phyloP scores from a whole-genome alignment of 2,888 invertebrate genomes.

The Eutolmus rufibarbis region DNA sequence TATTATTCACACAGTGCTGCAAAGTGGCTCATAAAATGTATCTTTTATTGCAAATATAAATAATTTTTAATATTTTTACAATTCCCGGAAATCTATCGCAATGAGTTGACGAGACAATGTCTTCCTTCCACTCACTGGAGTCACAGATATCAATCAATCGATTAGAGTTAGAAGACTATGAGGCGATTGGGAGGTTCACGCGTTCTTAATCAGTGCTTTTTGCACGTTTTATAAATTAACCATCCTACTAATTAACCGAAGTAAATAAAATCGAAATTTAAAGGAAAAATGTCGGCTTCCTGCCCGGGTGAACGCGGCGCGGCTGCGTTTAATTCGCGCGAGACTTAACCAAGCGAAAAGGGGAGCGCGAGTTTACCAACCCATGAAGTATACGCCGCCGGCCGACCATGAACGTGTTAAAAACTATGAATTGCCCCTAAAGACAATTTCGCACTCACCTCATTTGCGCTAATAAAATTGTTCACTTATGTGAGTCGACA shows the following conservation, averaged over 20 bases:
- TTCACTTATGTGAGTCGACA: neutral
- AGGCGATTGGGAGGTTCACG: neutral
- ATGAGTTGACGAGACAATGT: neutral
- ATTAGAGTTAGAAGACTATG: neutral
- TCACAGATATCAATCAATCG: neutral
- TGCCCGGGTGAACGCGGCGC: neutral
- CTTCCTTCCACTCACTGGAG: neutral
- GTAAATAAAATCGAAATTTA: neutral
- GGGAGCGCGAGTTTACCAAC: neutral
- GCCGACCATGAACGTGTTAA: conserved; percentile 1
- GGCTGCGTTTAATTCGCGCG: neutral
- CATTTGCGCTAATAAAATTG: neutral
- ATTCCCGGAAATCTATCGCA: neutral
- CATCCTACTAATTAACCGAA: neutral
- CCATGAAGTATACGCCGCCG: neutral
- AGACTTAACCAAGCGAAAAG: neutral
- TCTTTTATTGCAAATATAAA: neutral
- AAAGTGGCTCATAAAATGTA: neutral
- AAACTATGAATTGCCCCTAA: neutral
- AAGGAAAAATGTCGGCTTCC: neutral
- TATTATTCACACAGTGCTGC: neutral
- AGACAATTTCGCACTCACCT: neutral
- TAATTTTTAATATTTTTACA: neutral
- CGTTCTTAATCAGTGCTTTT: neutral
- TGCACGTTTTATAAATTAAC: neutral